Evolutionary conservation across 2,888 invertebrate species (phyloP).

Genomic region (Pherbina coryleti): DNA sequence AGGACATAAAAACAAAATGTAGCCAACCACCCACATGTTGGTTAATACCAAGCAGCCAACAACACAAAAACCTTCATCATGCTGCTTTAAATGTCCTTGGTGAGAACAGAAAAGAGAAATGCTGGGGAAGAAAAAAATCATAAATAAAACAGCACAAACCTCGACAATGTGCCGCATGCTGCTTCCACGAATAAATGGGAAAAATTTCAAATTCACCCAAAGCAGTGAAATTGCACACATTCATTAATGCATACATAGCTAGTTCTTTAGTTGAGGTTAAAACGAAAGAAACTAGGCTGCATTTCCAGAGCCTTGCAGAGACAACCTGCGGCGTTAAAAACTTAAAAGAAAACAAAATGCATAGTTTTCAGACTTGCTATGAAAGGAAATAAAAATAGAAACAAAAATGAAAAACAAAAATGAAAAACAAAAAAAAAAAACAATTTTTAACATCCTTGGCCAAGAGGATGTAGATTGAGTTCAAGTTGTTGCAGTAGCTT

Average conservation of each 20-base stretch:
- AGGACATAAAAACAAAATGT: no score
- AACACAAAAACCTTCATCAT: no score
- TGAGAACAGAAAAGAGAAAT: neutral
- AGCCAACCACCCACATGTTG: no score
- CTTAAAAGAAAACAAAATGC: neutral
- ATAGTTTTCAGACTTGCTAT: neutral
- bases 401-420: conserved; percentile 18
- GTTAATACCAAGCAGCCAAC: no score
- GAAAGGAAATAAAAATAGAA: neutral
- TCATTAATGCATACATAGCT: neutral
- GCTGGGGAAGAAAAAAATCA: neutral
- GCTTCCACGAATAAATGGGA: conserved; percentile 14
- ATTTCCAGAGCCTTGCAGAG: neutral
- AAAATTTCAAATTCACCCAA: conserved; percentile 10
- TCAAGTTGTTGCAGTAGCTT: conserved; percentile 29
- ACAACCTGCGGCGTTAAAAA: no score
- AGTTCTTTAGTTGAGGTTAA: neutral
- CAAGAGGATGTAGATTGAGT: conserved; percentile 35
- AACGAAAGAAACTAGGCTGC: neutral
- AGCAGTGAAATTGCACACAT: neutral
- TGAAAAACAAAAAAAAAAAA: neutral
- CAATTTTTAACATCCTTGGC: conserved; percentile 29
- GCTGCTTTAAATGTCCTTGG: conserved; percentile 25
- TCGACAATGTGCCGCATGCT: conserved; percentile 17
- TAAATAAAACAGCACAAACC: neutral